Conservation (phyloP, 2,797 vertebrate species). For the Salmo trutta region DNA sequence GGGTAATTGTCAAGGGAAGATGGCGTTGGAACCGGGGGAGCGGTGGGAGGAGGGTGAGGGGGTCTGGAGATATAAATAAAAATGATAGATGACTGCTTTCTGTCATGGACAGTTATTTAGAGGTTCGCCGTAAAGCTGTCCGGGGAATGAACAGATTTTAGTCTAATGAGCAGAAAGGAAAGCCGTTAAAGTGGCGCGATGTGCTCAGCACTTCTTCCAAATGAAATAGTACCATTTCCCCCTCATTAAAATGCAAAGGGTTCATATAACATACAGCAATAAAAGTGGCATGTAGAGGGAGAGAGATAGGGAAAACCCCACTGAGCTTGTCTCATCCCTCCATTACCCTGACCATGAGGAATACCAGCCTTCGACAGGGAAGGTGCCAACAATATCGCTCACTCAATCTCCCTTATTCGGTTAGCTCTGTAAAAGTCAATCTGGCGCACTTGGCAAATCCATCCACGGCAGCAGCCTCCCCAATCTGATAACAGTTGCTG, state of each 20-base stretch:
- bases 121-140: conserved; percentile 81
- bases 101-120: conserved; percentile 83
- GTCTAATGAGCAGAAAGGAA: conserved; percentile 84
- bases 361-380: conserved; percentile 63
- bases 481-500: conserved; percentile 75
- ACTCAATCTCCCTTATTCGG: conserved; percentile 73
- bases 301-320: conserved; percentile 62
- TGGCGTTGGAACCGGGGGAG: conserved; percentile 50
- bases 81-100: conserved; percentile 82
- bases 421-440: conserved; percentile 78
- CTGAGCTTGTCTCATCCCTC: conserved; percentile 67
- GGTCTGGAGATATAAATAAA: conserved; percentile 73
- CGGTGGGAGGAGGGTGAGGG: conserved; percentile 37
- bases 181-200: conserved; percentile 79
- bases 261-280: conserved; percentile 79
- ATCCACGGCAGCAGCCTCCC: conserved; percentile 68
- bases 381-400: conserved; percentile 72
- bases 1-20: conserved; percentile 56
- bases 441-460: conserved; percentile 75
- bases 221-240: conserved; percentile 82
- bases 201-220: conserved; percentile 82
- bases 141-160: conserved; percentile 83
- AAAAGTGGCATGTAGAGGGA: conserved; percentile 66
- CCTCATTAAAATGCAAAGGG: conserved; percentile 82
- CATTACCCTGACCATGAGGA: conserved; percentile 70